Evolutionary conservation across 2,113 vertebrate species (phyloP), one percentile per base, ranked within the genome.

Genomic region (Lasiurus borealis): DNA sequence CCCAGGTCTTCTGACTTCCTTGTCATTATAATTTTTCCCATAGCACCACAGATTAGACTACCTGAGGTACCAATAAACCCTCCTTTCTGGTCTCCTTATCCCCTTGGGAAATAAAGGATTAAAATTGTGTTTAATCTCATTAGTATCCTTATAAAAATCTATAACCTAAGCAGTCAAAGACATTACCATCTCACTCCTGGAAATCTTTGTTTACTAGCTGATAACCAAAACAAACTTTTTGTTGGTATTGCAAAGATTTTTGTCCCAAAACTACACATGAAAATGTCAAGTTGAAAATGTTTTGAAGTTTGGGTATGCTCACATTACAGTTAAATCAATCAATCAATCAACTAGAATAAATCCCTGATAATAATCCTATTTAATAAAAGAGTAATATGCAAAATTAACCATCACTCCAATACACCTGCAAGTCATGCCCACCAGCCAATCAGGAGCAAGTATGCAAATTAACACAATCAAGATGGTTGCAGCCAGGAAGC

Each of bases 331-430:
- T 31, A 88, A 59, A 78, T 34, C 75, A 76, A 34, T 34, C 21
- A 76, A 71, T 69, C 85, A 76, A 88, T 29, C 83, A 59, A 82
- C 29, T 3, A 81, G 16, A 84, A 59, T 93, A 57, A 89, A 66
- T 57, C 4, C 7, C 6, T 36, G 18, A 57, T 46, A 71, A 78
- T 10, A 40, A 40, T 5, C 40, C 40, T 40, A 40, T 40, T 40
- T 40, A 40, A 40, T 40, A 40, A 40, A 40, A 40, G 40, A 40
- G 40, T 40, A 40, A 40, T 40, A 40, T 40, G 40, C 40, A 40
- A 40, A 40, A 40, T 40, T 40, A 40, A 40, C 40, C 40, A 40
- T 40, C 40, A 40, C 40, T 40, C 40, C 40, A 40, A 40, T 40
- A 40, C 40, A 40, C 40, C 40, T 5, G 5, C 40, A 40, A 40